These are phyloP conservation scores for Hypotaenidia philippensis DNA, from an alignment of 2,797 vertebrate species.

Conservation along the genomic window DNA sequence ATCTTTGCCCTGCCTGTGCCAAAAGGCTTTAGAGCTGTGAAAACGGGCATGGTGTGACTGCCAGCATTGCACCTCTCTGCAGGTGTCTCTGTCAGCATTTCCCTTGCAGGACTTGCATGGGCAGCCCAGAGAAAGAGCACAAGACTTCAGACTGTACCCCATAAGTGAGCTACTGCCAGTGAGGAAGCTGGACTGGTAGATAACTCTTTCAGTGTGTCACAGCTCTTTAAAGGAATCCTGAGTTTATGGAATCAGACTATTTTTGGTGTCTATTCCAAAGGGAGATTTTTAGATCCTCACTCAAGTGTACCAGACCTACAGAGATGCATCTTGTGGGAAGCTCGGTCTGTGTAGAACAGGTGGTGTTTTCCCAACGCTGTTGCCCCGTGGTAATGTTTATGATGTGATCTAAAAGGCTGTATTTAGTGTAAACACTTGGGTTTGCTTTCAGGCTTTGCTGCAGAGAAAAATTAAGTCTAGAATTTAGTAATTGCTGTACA, in stretches of 20 bases:
- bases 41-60: background rate
- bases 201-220: background rate
- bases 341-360: constrained; percentile 9
- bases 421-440: constrained; percentile 50
- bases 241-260: background rate
- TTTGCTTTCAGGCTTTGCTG: constrained; percentile 45
- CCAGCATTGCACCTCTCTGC: background rate
- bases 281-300: background rate
- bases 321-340: background rate
- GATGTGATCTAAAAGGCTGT: constrained; percentile 41
- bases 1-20: background rate
- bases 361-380: background rate
- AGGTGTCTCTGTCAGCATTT: background rate
- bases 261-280: background rate
- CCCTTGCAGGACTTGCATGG: background rate
- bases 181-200: background rate
- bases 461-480: constrained; percentile 32
- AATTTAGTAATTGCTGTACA: constrained; percentile 24
- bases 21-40: background rate
- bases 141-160: background rate
- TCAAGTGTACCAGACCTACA: background rate
- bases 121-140: background rate
- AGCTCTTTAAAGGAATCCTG: background rate
- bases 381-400: constrained; percentile 40
- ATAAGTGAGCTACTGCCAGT: background rate